Conservation (phyloP, 37 sponge, comb jelly and placozoan species). For the Geodia barretti region DNA sequence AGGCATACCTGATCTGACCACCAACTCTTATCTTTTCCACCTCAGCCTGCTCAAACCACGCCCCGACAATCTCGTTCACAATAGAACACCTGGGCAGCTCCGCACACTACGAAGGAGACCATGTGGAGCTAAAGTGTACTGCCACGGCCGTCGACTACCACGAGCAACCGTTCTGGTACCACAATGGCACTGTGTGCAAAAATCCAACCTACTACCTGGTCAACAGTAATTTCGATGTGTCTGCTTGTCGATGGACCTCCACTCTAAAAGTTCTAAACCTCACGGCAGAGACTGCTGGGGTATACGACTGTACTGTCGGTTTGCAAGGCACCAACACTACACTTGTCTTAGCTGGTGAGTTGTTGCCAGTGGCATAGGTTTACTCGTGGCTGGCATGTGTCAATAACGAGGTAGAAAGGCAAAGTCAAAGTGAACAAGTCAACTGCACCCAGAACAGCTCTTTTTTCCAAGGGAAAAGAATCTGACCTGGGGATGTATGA, state of each 20-base stretch:
- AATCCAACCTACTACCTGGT: not conserved
- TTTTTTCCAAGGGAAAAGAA: no score
- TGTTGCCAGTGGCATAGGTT: no score
- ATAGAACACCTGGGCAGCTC: not conserved
- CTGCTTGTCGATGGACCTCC: not conserved
- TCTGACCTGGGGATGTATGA: no score
- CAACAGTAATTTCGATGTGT: not conserved
- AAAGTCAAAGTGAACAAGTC: no score
- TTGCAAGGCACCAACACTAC: not conserved
- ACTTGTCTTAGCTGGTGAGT: not conserved
- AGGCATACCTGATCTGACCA: no score
- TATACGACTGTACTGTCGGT: not conserved
- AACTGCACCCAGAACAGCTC: no score
- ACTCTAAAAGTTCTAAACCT: not conserved
- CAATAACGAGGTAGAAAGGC: no score
- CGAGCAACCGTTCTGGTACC: not conserved
- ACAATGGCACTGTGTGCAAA: no score
- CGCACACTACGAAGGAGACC: not conserved
- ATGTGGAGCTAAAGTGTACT: not conserved
- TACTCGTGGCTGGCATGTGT: no score
- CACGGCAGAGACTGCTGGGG: not conserved
- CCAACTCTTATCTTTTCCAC: no score
- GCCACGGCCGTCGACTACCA: not conserved
- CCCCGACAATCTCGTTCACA: not conserved
- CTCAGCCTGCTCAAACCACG: not conserved